Percentiles rank a stretch among this genome's conserved stretches.
Conservation (phyloP, 2,888 invertebrate genomes). For the Lasioglossum zephyrum region DNA sequence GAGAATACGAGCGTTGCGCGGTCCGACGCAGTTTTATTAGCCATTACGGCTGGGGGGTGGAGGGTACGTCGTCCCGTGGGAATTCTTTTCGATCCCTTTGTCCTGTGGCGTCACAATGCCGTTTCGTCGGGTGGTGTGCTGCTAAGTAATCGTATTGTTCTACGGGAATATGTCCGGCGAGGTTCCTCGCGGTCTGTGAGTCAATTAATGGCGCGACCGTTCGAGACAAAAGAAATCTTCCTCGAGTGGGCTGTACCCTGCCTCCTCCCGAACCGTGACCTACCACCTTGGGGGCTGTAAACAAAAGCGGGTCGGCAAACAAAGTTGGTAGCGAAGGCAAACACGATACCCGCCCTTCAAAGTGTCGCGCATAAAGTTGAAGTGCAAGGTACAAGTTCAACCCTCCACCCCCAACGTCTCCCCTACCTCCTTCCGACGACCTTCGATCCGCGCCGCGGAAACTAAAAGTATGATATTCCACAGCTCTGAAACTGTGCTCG, state of each 20-base stretch:
- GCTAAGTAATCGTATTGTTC: constrained; percentile 66
- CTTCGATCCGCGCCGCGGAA: background rate
- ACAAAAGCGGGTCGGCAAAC: constrained; percentile 67
- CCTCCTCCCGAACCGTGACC: constrained; percentile 63
- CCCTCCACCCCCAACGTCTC: background rate
- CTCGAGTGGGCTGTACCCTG: constrained; percentile 52
- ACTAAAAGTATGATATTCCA: background rate
- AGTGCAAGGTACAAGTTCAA: constrained; percentile 71
- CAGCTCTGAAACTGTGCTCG: background rate
- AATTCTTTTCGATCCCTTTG: constrained; percentile 46
- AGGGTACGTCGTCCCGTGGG: constrained; percentile 35
- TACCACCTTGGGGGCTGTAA: constrained; percentile 63
- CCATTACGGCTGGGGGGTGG: background rate
- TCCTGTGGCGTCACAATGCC: constrained; percentile 46
- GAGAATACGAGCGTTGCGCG: constrained; percentile 1
- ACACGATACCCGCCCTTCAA: constrained; percentile 70
- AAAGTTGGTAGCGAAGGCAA: constrained; percentile 73
- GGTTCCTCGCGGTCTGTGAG: constrained; percentile 1
- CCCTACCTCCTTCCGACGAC: background rate
- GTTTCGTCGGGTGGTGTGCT: constrained; percentile 37
- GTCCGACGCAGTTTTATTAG: constrained; percentile 29
- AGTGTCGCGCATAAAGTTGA: constrained; percentile 66
- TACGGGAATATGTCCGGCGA: constrained; percentile 35
- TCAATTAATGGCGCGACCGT: background rate
- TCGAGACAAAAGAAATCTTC: constrained; percentile 63